phyloP scores from a whole-genome alignment of 1,140 invertebrate species.

The Melanaphis sacchari region DNA sequence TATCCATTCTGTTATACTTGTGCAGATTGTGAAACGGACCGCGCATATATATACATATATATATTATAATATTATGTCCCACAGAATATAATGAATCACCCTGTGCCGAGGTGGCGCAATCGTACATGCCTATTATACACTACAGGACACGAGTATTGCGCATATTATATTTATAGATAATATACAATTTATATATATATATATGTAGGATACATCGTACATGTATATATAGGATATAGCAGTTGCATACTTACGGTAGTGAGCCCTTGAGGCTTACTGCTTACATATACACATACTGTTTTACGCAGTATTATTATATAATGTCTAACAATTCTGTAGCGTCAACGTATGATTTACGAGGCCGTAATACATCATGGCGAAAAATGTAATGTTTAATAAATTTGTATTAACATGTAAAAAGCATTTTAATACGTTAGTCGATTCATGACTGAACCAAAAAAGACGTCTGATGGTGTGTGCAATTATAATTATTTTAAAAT shows the following conservation, averaged over 20 bases:
- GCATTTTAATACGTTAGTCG: background rate
- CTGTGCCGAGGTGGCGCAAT: background rate
- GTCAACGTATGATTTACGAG: slow-evolving; percentile 11
- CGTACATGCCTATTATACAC: background rate
- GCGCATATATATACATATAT: background rate
- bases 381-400: background rate
- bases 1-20: background rate
- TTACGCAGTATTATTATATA: slow-evolving; percentile 24
- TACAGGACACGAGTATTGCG: background rate
- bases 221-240: background rate
- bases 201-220: background rate
- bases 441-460: background rate
- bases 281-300: background rate
- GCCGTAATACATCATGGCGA: background rate
- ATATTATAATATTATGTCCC: background rate
- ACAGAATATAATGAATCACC: background rate
- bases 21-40: background rate
- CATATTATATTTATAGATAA: background rate
- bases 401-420: background rate
- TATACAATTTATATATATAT: background rate
- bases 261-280: background rate
- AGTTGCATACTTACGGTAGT: background rate
- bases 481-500: background rate
- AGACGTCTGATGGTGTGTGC: background rate
- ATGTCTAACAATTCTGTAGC: background rate